Base-by-base conservation (phyloP, 2,113 vertebrate species). In the Mus spicilegus region DNA sequence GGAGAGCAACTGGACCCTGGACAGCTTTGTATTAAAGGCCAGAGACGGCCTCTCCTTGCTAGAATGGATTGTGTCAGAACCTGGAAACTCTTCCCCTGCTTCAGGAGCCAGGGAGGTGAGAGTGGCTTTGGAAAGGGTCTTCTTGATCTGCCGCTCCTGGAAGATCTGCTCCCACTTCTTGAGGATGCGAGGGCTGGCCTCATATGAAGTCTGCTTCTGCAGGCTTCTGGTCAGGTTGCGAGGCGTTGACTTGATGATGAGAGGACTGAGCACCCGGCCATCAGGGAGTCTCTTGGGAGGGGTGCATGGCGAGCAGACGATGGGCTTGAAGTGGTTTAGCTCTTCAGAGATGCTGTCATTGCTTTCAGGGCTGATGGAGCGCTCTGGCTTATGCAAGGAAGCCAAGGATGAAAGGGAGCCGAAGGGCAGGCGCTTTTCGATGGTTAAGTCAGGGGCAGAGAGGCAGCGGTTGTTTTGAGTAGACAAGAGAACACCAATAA, bases 301-400 rank as follows among this genome's bases (percentile, higher is more conserved):
- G 0, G 99, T 99, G 96, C 99, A 99, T 0, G 99, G 99, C 0
- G 99, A 99, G 96, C 99, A 99, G 73, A 99, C 99, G 0, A 99
- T 99, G 28, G 99, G 99, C 81, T 99, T 99, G 96, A 99, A 99
- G 98, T 99, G 99, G 96, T 99, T 99, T 80, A 99, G 99, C 90
- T 99, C 99, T 94, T 99, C 99, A 0, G 99, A 99, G 98, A 99
- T 99, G 98, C 99, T 99, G 98, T 99, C 99, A 0, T 99, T 99
- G 98, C 99, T 99, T 95, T 99, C 99, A 0, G 99, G 99, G 97
- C 99, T 99, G 98, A 99, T 98, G 70, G 99, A 99, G 19, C 99
- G 98, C 97, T 99, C 99, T 0, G 98, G 98, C 22, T 98, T 98
- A 42, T 98, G 98, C 26, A 98, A 97, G 7, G 98, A 98, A 0